A percentile compares a stretch with the other conserved stretches of the same genome.
Evolutionary conservation across 2,888 invertebrate genomes (phyloP).

Genomic region (Pyralis farinalis): DNA sequence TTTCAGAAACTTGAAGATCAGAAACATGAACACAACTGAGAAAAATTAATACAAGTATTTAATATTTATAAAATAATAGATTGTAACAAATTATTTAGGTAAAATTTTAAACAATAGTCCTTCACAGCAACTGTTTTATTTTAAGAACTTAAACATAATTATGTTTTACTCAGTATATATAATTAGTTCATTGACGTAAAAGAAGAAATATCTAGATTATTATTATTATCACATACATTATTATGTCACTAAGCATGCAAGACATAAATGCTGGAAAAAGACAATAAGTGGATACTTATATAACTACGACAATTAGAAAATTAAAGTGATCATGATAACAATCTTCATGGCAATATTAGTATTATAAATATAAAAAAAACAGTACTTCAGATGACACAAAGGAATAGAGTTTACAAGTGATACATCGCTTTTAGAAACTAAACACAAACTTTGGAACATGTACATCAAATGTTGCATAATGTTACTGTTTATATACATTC

Average conservation of each 20-base stretch:
- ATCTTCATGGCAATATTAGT: constrained; percentile 2
- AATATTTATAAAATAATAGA: not conserved
- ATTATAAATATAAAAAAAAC: constrained; percentile 1
- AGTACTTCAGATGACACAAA: not conserved
- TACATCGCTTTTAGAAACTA: not conserved
- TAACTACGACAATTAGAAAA: constrained; percentile 15
- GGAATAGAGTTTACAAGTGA: not conserved
- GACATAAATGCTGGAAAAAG: not conserved
- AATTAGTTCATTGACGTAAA: not conserved
- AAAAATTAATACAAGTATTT: constrained; percentile 14
- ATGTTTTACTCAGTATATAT: not conserved
- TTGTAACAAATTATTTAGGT: no score
- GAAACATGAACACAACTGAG: constrained; percentile 13
- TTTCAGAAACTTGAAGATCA: constrained; percentile 46
- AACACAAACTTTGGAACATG: constrained; percentile 1
- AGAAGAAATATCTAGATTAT: not conserved
- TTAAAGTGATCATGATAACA: constrained; percentile 14
- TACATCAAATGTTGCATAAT: not conserved
- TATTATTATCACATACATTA: no score
- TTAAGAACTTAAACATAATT: no score
- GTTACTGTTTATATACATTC: not conserved
- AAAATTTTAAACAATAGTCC: no score
- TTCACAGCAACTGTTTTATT: no score
- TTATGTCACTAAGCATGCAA: not conserved
- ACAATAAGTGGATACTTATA: constrained; percentile 2